Evolutionary conservation across 2,888 invertebrate species (phyloP).

Genomic region (Prosopocoilus inquinatus): DNA sequence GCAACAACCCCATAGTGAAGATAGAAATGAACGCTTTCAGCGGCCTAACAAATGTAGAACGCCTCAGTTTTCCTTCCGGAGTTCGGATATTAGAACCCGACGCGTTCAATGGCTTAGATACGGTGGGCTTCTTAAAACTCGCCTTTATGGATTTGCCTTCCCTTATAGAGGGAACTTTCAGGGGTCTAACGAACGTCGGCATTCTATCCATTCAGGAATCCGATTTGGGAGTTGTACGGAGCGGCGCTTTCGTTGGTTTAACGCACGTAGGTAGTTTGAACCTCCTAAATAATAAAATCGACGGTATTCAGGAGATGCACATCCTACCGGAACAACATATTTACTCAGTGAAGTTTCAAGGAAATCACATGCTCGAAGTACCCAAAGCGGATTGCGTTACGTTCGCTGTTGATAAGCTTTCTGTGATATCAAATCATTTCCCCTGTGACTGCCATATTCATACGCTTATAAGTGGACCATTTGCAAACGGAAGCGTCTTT

Average conservation of each 20-base stretch:
- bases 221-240: conserved; percentile 72
- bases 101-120: conserved; percentile 78
- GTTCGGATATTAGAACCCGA: conserved; percentile 73
- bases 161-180: conserved; percentile 69
- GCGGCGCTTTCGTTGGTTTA: conserved; percentile 75
- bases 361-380: conserved; percentile 79
- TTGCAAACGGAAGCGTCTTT: conserved; percentile 65
- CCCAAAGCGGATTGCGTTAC: conserved; percentile 67
- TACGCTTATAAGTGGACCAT: conserved; percentile 71
- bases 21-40: conserved; percentile 82
- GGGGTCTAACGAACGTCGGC: conserved; percentile 73
- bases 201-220: conserved; percentile 78
- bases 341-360: conserved; percentile 69
- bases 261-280: conserved; percentile 70
- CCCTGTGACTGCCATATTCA: conserved; percentile 85
- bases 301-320: conserved; percentile 73
- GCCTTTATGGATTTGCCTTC: conserved; percentile 81
- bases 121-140: conserved; percentile 77
- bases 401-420: conserved; percentile 69
- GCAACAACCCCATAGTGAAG: conserved; percentile 79
- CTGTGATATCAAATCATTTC: conserved; percentile 76
- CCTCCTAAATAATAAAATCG: conserved; percentile 82
- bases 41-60: conserved; percentile 78
- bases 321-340: conserved; percentile 71
- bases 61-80: conserved; percentile 80